phyloP scores from a whole-genome alignment of 2,888 invertebrate species.

The Ochlodes sylvanus region DNA sequence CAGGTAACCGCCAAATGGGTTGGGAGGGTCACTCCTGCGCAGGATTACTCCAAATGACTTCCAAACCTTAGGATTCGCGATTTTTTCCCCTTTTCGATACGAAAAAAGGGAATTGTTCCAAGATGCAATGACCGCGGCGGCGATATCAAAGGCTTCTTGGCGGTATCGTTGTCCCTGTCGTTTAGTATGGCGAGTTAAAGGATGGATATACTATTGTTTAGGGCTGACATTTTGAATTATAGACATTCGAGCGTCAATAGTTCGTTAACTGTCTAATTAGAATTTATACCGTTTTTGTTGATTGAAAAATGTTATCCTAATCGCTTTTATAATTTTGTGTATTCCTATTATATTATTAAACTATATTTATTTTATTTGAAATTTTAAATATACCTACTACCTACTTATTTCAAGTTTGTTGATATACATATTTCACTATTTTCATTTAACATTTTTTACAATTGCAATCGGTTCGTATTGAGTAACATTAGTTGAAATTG shows the following conservation, averaged over 20 bases:
- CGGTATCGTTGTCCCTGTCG: slow-evolving; percentile 46
- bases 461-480: too few relatives aligned
- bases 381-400: too few relatives aligned
- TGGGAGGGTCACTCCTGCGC: slow-evolving; percentile 13
- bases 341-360: too few relatives aligned
- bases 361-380: too few relatives aligned
- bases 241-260: not conserved
- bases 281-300: slow-evolving; percentile 3
- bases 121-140: slow-evolving; percentile 76
- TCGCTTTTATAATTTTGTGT: too few relatives aligned
- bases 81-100: slow-evolving; percentile 78
- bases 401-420: too few relatives aligned
- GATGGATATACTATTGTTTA: slow-evolving; percentile 11
- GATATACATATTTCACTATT: too few relatives aligned
- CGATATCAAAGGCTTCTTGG: slow-evolving; percentile 72
- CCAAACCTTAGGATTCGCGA: slow-evolving; percentile 59
- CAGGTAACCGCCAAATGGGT: slow-evolving; percentile 14
- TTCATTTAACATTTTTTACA: too few relatives aligned
- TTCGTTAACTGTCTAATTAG: slow-evolving; percentile 16
- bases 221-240: slow-evolving; percentile 28
- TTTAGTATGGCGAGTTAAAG: not conserved
- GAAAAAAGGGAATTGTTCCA: slow-evolving; percentile 69
- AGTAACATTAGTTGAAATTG: too few relatives aligned
- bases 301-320: slow-evolving; percentile 14
- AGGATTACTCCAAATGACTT: slow-evolving; percentile 76